phyloP scores from a whole-genome alignment of 2,888 invertebrate species.

The Steinernema carpocapsae region DNA sequence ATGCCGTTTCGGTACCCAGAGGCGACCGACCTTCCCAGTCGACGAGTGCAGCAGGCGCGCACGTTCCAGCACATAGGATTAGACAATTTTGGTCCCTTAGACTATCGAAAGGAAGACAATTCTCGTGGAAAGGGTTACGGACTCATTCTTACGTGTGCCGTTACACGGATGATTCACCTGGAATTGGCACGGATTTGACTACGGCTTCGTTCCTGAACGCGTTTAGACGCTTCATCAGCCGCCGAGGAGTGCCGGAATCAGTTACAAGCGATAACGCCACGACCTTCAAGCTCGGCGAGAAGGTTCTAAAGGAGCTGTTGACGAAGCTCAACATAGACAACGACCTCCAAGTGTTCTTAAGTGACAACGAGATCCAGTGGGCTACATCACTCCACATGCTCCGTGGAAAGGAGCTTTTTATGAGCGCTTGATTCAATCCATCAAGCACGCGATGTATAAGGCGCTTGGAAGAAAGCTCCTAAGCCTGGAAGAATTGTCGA shows the following conservation, averaged over 20 bases:
- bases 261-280: constrained; percentile 3
- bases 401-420: too few relatives aligned
- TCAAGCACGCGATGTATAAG: too few relatives aligned
- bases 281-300: not conserved
- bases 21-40: constrained; percentile 37
- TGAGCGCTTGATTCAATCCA: too few relatives aligned
- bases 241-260: not conserved
- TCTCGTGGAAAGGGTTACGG: not conserved
- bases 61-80: constrained; percentile 48
- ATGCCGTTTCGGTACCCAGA: constrained; percentile 37
- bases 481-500: too few relatives aligned
- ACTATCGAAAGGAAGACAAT: not conserved
- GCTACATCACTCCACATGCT: too few relatives aligned
- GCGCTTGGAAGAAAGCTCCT: too few relatives aligned
- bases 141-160: not conserved
- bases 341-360: not conserved
- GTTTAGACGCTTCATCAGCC: not conserved
- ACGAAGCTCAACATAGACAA: not conserved
- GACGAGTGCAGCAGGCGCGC: constrained; percentile 35
- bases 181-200: not conserved
- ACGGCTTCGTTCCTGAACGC: not conserved
- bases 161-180: not conserved
- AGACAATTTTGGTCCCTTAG: constrained; percentile 49
- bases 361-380: not conserved
- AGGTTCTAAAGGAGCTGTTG: not conserved